Percentiles rank a stretch among this genome's conserved stretches.
These are phyloP conservation scores for Ricordea florida DNA, from an alignment of 92 coral and sea anemone genomes.

Conservation along the genomic window DNA sequence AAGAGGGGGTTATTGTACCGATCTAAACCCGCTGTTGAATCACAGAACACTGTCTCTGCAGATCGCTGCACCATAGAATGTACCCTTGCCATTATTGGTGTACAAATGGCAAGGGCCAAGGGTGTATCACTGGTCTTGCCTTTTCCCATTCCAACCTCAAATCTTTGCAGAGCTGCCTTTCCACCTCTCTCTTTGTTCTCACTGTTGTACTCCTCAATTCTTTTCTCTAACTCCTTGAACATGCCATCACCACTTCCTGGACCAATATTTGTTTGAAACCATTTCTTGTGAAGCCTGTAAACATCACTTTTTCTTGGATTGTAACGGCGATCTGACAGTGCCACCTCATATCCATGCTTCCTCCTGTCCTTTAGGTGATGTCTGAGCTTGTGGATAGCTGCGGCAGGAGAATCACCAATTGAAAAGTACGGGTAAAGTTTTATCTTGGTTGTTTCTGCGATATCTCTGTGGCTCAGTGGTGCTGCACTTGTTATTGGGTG, in stretches of 20 bases:
- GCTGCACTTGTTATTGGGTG: no score
- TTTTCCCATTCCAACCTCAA: not conserved
- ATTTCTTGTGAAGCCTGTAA: not conserved
- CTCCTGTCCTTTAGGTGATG: not conserved
- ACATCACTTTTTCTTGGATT: not conserved
- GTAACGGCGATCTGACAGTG: not conserved
- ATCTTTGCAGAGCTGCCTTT: not conserved
- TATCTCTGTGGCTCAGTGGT: no score
- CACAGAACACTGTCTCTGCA: constrained; percentile 12
- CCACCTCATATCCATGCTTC: not conserved
- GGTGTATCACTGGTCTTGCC: not conserved
- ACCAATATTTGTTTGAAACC: not conserved
- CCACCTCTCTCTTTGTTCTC: constrained; percentile 12
- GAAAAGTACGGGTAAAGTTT: no score
- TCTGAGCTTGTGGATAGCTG: constrained; percentile 2
- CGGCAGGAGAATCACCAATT: not conserved
- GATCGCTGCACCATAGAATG: constrained; percentile 20
- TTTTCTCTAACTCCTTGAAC: constrained; percentile 9
- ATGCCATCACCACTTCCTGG: constrained; percentile 10
- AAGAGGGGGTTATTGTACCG: no score
- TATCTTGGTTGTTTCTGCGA: no score
- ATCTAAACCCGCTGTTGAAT: no score
- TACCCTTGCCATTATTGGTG: constrained; percentile 7
- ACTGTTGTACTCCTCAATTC: not conserved
- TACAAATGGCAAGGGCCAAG: constrained; percentile 9